Evolutionary conservation across 2,797 vertebrate genomes (phyloP), one percentile per base, ranked within the genome.

Genomic region (Tragopan temminckii): DNA sequence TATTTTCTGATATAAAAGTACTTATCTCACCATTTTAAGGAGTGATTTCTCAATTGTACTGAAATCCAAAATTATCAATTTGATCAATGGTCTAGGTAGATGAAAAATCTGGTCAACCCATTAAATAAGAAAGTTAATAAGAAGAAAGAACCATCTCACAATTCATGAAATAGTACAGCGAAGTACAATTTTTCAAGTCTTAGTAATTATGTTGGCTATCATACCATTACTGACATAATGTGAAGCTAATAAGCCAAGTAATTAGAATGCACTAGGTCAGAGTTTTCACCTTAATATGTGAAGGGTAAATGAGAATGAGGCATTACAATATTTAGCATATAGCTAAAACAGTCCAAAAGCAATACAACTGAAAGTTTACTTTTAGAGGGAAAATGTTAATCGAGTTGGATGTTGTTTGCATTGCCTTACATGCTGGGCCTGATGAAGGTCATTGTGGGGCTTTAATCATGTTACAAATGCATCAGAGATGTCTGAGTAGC

Each of bases 201-300:
- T 68, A 80, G 90, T 95, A 97, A 98, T 98, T 98, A 97, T 64
- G 52, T 94, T 96, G 88, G 91, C 86, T 97, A 96, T 97, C 84
- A 94, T 85, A 96, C 94, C 96, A 97, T 98, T 97, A 97, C 96
- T 93, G 95, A 93, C 93, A 95, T 97, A 97, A 98, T 97, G 96
- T 96, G 96, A 95, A 98, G 77, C 96, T 97, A 98, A 98, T 98
- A 98, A 97, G 96, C 96, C 96, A 98, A 97, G 94, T 97, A 97
- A 98, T 98, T 98, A 97, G 97, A 96, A 96, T 96, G 88, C 93
- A 97, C 81, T 96, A 96, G 96, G 97, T 98, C 97, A 97, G 92
- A 97, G 93, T 97, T 95, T 97, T 97, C 96, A 97, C 96, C 97
- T 97, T 96, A 96, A 87, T 85, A 82, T 94, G 80, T 96, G 96